These are phyloP conservation scores for Anthopleura xanthogrammica DNA, from an alignment of 92 coral and sea anemone species.

Conservation along the genomic window DNA sequence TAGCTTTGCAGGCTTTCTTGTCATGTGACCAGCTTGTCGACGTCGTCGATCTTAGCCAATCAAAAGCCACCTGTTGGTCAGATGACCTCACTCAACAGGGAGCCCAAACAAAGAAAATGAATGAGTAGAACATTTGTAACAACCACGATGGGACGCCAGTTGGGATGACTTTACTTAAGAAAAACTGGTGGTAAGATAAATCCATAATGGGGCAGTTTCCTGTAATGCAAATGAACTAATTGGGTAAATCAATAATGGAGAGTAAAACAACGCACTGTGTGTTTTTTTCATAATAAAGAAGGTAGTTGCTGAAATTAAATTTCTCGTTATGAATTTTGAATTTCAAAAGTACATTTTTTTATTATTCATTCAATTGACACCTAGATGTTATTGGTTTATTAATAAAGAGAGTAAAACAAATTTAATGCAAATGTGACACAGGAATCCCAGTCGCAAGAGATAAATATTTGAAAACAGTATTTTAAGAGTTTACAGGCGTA, in stretches of 20 bases:
- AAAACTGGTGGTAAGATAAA: not conserved
- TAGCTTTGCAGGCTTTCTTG: slow-evolving; percentile 77
- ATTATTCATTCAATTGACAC: too few relatives aligned
- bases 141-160: slow-evolving; percentile 6
- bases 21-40: slow-evolving; percentile 85
- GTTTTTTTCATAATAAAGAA: too few relatives aligned
- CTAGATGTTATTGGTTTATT: too few relatives aligned
- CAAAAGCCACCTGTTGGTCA: slow-evolving; percentile 52
- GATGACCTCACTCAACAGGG: slow-evolving; percentile 43
- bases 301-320: too few relatives aligned
- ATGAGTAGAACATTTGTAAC: not conserved
- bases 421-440: not conserved
- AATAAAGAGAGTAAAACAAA: too few relatives aligned
- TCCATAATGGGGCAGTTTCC: not conserved
- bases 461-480: too few relatives aligned
- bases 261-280: too few relatives aligned
- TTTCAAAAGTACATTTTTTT: too few relatives aligned
- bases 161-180: not conserved
- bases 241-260: not conserved
- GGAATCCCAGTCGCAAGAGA: not conserved
- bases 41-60: slow-evolving; percentile 71
- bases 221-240: not conserved
- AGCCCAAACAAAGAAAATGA: slow-evolving; percentile 26
- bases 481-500: too few relatives aligned
- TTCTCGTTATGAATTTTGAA: too few relatives aligned